phyloP scores from a whole-genome alignment of 2,113 vertebrate genomes.

The Podilymbus podiceps region DNA sequence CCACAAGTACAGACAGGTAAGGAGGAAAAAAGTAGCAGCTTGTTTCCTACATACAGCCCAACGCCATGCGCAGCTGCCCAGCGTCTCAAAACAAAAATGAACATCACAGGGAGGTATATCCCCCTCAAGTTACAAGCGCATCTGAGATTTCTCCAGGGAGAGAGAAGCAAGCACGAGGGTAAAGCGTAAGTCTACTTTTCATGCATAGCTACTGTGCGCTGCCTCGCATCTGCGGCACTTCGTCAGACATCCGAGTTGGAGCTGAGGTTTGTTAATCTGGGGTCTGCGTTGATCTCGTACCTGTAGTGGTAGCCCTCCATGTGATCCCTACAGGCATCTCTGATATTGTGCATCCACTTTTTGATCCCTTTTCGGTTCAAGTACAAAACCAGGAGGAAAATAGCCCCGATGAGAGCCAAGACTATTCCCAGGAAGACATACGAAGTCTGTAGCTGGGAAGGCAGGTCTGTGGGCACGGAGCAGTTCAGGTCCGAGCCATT shows the following conservation, averaged over 20 bases:
- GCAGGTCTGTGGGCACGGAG: conserved; percentile 53
- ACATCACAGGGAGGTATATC: conserved; percentile 55
- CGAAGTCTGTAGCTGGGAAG: conserved; percentile 88
- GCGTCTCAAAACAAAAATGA: conserved; percentile 54
- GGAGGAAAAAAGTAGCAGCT: conserved; percentile 27
- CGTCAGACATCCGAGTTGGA: conserved; percentile 92
- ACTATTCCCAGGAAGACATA: conserved; percentile 96
- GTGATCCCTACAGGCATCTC: conserved; percentile 97
- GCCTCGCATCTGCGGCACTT: background rate
- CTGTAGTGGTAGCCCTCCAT: conserved; percentile 99
- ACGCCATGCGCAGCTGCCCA: conserved; percentile 71
- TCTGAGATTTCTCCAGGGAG: conserved; percentile 22
- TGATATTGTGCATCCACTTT: conserved; percentile 96
- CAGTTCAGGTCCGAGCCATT: conserved; percentile 76
- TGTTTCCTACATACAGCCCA: conserved; percentile 52
- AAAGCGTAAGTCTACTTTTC: conserved; percentile 75
- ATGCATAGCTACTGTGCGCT: conserved; percentile 78
- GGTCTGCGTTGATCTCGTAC: conserved; percentile 95
- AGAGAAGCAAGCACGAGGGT: conserved; percentile 55
- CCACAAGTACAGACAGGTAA: background rate
- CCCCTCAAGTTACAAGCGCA: conserved; percentile 23
- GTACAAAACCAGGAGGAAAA: conserved; percentile 97
- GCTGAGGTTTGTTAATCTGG: conserved; percentile 91
- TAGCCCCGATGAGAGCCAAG: conserved; percentile 93
- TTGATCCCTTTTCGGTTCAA: conserved; percentile 98